Conservation (phyloP, 2,797 vertebrate genomes). For the Adrianichthys oophorus region DNA sequence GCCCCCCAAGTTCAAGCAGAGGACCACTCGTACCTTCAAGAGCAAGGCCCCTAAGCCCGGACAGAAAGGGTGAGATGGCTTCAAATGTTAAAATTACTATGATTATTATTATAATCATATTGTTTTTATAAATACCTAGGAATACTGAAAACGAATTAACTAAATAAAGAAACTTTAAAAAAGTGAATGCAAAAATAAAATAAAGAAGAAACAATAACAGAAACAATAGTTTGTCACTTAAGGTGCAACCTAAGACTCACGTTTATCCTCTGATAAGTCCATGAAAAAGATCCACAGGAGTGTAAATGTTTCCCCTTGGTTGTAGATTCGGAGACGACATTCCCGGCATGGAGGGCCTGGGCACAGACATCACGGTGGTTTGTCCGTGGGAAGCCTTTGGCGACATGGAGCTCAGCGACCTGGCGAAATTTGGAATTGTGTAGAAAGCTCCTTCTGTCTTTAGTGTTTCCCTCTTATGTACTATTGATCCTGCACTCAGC, state of each 20-base stretch:
- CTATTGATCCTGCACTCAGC: neutral
- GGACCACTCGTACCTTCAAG: constrained; percentile 80
- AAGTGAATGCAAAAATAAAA: no score
- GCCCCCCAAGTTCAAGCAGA: constrained; percentile 83
- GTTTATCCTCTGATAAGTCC: neutral
- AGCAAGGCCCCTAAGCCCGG: constrained; percentile 83
- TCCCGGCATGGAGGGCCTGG: constrained; percentile 87
- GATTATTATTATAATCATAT: neutral
- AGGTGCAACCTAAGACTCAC: neutral
- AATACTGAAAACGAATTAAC: no score
- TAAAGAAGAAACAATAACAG: no score
- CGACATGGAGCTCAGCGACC: constrained; percentile 82
- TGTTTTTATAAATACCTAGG: neutral
- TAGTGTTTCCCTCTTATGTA: constrained; percentile 5
- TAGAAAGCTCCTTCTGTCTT: constrained; percentile 45
- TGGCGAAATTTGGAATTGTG: constrained; percentile 81
- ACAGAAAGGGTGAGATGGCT: constrained; percentile 74
- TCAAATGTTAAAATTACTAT: no score
- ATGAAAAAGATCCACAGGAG: neutral
- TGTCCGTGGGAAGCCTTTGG: constrained; percentile 84
- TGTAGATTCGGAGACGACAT: constrained; percentile 87
- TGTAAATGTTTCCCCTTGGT: neutral
- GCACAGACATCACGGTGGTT: constrained; percentile 81
- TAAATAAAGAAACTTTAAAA: no score
- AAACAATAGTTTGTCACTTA: no score